Conservation (phyloP, 2,113 vertebrate genomes). For the Syrrhaptes paradoxus region DNA sequence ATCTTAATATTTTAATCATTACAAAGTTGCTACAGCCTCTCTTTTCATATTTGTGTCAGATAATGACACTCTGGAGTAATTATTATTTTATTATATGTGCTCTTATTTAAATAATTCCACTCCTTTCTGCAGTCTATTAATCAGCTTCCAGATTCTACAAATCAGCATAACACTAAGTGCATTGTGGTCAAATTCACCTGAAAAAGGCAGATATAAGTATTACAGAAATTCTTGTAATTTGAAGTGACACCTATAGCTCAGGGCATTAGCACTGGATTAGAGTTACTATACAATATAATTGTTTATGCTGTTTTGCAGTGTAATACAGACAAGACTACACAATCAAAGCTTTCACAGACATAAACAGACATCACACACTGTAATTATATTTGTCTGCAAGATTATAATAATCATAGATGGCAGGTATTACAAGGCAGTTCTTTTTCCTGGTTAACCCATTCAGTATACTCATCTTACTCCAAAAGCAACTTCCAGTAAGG, state of each 20-base stretch:
- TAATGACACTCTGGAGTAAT: conserved; percentile 12
- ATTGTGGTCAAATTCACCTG: conserved; percentile 69
- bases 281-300: conserved; percentile 70
- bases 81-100: background rate
- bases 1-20: conserved; percentile 43
- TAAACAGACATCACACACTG: conserved; percentile 78
- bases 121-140: conserved; percentile 44
- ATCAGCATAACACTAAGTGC: background rate
- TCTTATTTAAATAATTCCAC: conserved; percentile 23
- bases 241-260: conserved; percentile 67
- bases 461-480: conserved; percentile 43
- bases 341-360: conserved; percentile 78
- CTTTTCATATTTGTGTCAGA: background rate
- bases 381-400: conserved; percentile 83
- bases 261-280: conserved; percentile 68
- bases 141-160: conserved; percentile 35
- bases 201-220: conserved; percentile 44
- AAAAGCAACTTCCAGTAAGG: conserved; percentile 49
- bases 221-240: conserved; percentile 58
- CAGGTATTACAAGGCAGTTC: conserved; percentile 72
- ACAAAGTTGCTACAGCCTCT: conserved; percentile 1
- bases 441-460: conserved; percentile 66
- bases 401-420: conserved; percentile 79
- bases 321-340: conserved; percentile 75
- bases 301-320: conserved; percentile 77